Conservation (phyloP, 2,113 vertebrate species). For the Columba janthina region DNA sequence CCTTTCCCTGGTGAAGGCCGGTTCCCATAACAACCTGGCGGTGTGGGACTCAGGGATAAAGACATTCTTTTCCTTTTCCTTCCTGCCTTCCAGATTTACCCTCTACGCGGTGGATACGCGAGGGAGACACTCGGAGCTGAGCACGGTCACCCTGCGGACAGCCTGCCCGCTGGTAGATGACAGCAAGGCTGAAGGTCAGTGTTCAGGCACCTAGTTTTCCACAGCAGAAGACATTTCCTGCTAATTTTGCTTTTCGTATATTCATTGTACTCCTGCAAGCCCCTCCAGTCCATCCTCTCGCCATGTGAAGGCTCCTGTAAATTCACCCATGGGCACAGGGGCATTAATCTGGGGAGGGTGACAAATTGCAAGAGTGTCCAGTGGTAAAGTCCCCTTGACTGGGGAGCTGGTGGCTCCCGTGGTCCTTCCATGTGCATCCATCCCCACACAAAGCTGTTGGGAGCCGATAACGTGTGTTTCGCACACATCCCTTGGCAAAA, state of each 20-base stretch:
- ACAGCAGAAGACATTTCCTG: rapidly evolving
- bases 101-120: constrained; percentile 92
- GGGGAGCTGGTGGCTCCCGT: not conserved
- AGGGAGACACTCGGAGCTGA: constrained; percentile 90
- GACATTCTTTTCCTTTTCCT: not conserved
- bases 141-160: constrained; percentile 90
- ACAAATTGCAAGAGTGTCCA: not conserved
- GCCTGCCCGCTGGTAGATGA: constrained; percentile 96
- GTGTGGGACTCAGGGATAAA: not conserved
- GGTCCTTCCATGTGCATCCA: not conserved
- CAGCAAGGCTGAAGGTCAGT: constrained; percentile 93
- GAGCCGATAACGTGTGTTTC: not conserved
- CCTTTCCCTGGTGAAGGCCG: rapidly evolving
- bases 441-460: rapidly evolving
- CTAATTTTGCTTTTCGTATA: not conserved
- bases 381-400: not conserved
- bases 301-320: not conserved
- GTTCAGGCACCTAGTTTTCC: not conserved
- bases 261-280: not conserved
- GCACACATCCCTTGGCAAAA: rapidly evolving
- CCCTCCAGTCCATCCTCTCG: not conserved
- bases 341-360: rapidly evolving
- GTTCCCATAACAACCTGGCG: not conserved
- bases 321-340: rapidly evolving
- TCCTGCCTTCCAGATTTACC: constrained; percentile 83